Evolutionary conservation across 2,888 invertebrate genomes (phyloP).

Genomic region (Latheticus oryzae): DNA sequence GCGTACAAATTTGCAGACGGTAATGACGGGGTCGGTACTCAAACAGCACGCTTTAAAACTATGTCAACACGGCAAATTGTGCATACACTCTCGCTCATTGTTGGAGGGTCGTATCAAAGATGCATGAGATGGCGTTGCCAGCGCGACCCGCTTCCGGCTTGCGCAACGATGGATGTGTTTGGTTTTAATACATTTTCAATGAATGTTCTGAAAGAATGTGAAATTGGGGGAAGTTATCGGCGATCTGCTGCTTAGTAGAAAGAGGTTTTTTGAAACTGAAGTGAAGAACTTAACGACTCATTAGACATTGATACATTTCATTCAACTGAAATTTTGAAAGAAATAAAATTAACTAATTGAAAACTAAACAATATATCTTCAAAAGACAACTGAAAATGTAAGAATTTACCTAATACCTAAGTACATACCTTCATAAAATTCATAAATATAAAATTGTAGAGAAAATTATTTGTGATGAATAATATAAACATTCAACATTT

Average conservation of each 20-base stretch:
- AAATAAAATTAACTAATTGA: too few relatives aligned
- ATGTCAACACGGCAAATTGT: constrained; percentile 67
- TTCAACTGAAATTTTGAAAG: too few relatives aligned
- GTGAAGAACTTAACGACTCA: too few relatives aligned
- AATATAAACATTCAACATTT: too few relatives aligned
- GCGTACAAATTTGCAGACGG: constrained; percentile 56
- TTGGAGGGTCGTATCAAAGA: constrained; percentile 63
- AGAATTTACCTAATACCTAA: too few relatives aligned
- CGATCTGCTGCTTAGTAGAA: constrained; percentile 52
- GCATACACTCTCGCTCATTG: constrained; percentile 64
- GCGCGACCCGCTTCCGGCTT: constrained; percentile 39
- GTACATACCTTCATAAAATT: too few relatives aligned
- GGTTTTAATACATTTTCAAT: constrained; percentile 66
- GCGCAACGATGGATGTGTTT: constrained; percentile 57
- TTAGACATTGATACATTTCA: too few relatives aligned
- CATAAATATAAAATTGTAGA: too few relatives aligned
- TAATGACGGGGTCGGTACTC: constrained; percentile 55
- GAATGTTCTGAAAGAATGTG: constrained; percentile 61
- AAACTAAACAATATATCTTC: too few relatives aligned
- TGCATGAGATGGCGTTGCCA: constrained; percentile 59
- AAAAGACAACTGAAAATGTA: too few relatives aligned
- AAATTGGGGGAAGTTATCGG: constrained; percentile 49
- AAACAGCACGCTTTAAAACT: constrained; percentile 62
- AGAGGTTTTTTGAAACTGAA: too few relatives aligned
- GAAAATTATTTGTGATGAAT: too few relatives aligned